phyloP scores from a whole-genome alignment of 2,888 invertebrate species.

The Ochropleura plecta region DNA sequence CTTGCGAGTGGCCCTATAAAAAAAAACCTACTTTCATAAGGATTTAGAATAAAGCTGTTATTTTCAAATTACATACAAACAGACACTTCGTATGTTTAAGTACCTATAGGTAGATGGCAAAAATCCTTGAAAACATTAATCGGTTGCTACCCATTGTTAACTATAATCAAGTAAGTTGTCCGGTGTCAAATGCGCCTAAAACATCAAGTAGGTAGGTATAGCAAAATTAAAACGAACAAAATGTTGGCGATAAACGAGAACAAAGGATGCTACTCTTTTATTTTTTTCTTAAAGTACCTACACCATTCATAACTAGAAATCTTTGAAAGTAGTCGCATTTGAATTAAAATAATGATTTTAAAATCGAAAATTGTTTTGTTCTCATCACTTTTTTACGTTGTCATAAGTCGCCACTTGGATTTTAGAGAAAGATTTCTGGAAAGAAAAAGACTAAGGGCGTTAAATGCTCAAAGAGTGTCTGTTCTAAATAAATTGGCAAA shows the following conservation, averaged over 20 bases:
- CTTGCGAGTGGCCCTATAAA: no score
- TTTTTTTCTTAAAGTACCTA: conserved; percentile 19
- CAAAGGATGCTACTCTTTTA: conserved; percentile 15
- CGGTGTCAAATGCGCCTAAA: background rate
- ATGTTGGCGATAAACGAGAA: background rate
- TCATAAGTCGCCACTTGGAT: conserved; percentile 36
- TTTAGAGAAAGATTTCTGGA: conserved; percentile 66
- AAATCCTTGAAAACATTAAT: background rate
- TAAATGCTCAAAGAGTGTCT: conserved; percentile 54
- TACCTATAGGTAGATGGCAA: background rate
- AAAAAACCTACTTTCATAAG: no score
- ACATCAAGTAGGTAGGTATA: background rate
- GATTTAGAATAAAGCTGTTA: no score
- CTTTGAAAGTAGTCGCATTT: conserved; percentile 34
- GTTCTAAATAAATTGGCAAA: conserved; percentile 60
- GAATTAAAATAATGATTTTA: conserved; percentile 26
- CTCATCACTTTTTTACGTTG: conserved; percentile 8
- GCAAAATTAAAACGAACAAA: conserved; percentile 4
- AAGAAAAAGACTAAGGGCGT: conserved; percentile 54
- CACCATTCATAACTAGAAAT: conserved; percentile 18
- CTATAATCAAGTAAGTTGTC: background rate
- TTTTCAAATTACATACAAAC: no score
- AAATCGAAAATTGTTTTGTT: conserved; percentile 2
- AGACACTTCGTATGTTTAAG: no score
- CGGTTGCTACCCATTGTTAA: background rate